Base-by-base conservation (phyloP, 2,888 invertebrate genomes). In the Drosophila vallismaia region DNA sequence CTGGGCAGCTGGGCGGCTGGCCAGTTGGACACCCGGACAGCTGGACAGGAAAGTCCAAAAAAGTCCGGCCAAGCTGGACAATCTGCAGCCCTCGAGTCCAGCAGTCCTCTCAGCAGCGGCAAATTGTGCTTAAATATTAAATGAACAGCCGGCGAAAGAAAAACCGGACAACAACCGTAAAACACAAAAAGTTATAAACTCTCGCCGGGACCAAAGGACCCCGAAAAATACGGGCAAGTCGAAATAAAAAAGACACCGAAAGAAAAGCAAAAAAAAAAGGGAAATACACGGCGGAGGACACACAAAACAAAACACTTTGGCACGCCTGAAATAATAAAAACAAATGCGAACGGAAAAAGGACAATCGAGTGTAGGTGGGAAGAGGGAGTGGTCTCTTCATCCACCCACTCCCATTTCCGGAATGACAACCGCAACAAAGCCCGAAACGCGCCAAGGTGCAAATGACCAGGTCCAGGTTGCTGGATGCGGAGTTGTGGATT, bases 91-190 rank as follows among this genome's bases (percentile, higher is more conserved):
- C 59, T 74, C 72, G 40, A 3, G 36, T 36, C 28, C 28, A 8
- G 33, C 9, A 33, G 33, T 33, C 40, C 74, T 60, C 77, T 72
- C 67, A 73, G 75, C 70, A 60, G 75, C 75, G 75, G 76, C 86
- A 85, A 88, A 88, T 87, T 85, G 89, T 78, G 80, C 83, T 88
- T 88, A 88, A 88, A 89, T 88, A 87, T 89, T 88, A 89, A 89
- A 88, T 88, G 88, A 88, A 82, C 77, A 83, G 58, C 81, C 67
- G 60, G 57, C 49, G 50, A 60, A 58, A 49, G 48, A 74, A 80
- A 67, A 51, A 64, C 62, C 71, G 87, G 82, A 78, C 88, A 81
- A 86, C 74, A 88, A 75, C 79, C 82, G 86, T 83, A 85, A 83
- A 83, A 83, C 86, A 83, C 82, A 82, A 85, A 83, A 82, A 83